Conservation (phyloP, 2,797 vertebrate species). For the Sebastolobus alascanus region DNA sequence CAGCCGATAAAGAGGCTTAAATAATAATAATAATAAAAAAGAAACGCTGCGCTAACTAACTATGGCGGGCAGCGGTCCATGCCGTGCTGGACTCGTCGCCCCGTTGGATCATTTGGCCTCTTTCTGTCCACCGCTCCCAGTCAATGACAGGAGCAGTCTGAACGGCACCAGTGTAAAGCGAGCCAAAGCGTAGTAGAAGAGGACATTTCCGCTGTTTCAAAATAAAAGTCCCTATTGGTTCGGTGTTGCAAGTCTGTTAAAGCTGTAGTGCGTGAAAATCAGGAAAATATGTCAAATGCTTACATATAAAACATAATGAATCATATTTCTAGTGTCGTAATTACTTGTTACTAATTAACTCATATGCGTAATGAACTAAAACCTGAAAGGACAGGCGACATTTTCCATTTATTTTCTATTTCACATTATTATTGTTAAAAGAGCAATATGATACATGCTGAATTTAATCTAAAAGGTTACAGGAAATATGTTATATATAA, state of each 20-base stretch:
- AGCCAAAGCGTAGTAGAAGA: accelerated
- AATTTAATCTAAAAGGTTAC: background rate
- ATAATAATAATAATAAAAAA: background rate
- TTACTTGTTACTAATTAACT: background rate
- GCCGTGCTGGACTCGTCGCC: slow-evolving; percentile 58
- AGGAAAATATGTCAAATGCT: too few relatives aligned
- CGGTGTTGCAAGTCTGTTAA: background rate
- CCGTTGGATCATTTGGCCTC: slow-evolving; percentile 55
- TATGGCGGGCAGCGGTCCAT: slow-evolving; percentile 75
- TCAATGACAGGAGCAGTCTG: slow-evolving; percentile 74
- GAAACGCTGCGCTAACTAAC: slow-evolving; percentile 57
- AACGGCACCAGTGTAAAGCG: slow-evolving; percentile 16
- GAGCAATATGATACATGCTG: background rate
- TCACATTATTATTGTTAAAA: background rate
- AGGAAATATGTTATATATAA: background rate
- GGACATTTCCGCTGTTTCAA: slow-evolving; percentile 53
- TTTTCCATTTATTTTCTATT: background rate
- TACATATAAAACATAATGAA: background rate
- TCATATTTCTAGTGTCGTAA: background rate
- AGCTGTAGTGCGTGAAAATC: background rate
- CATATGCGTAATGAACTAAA: background rate
- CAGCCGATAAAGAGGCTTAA: background rate
- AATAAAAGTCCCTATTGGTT: slow-evolving; percentile 47
- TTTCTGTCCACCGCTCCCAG: slow-evolving; percentile 65
- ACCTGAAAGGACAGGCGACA: too few relatives aligned